Evolutionary conservation across 2,113 vertebrate genomes (phyloP).

Genomic region (Elephas maximus): DNA sequence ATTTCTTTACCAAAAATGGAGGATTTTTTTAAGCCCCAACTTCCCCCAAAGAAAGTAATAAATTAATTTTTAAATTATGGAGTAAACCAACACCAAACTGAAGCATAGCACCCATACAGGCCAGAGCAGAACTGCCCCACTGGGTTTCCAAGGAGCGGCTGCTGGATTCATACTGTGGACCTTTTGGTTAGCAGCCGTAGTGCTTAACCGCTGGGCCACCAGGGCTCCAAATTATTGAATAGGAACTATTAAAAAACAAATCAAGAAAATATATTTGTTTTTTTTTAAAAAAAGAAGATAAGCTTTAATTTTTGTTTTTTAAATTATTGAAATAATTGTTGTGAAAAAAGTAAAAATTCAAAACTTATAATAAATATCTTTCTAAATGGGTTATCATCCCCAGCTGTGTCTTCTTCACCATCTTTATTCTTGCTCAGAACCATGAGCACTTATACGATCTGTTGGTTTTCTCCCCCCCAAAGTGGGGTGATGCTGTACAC

Average conservation of each 20-base stretch:
- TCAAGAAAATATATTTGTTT: neutral
- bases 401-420: neutral
- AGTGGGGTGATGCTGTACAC: neutral
- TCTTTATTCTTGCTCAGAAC: neutral
- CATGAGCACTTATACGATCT: neutral
- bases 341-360: neutral
- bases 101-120: too few relatives aligned
- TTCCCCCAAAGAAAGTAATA: neutral
- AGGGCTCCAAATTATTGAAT: neutral
- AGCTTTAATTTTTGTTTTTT: slow-evolving; percentile 1
- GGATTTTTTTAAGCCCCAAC: neutral
- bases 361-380: neutral
- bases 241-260: neutral
- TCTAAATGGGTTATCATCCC: neutral
- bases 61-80: slow-evolving; percentile 50
- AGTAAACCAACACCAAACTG: neutral
- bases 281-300: neutral
- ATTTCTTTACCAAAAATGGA: neutral
- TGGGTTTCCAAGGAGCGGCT: too few relatives aligned
- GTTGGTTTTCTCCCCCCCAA: neutral
- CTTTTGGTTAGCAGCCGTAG: too few relatives aligned
- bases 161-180: too few relatives aligned
- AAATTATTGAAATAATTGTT: slow-evolving; percentile 27
- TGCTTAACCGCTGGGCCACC: too few relatives aligned
- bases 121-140: too few relatives aligned